Base-by-base conservation (phyloP, 2,113 vertebrate genomes). In the Grus americana region DNA sequence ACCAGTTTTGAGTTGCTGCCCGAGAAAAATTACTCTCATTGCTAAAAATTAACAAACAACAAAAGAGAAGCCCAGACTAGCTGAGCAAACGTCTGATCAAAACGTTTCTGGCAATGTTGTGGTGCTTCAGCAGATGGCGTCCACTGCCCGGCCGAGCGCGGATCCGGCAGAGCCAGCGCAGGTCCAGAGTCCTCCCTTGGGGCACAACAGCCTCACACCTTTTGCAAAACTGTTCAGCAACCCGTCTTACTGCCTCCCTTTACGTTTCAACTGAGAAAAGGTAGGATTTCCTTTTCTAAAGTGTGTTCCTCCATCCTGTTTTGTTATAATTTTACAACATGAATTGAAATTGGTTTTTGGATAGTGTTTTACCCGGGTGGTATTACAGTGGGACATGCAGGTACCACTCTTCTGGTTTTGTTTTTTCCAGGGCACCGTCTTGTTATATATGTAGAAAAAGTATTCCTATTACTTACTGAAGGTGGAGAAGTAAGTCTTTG, bases 331-430 rank as follows among this genome's bases (percentile, higher is more conserved):
- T 73, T 72, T 73, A 75, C 5, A 38, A 76, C 76, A 29, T 0
- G 0, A 88, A 32, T 18, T 21, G 29, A 68, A 59, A 65, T 8
- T 17, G 0, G 3, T 24, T 91, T 76, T 72, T 2, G 0, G 12
- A 47, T 47, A 24, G 8, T n/a, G 22, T 42, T 74, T 81, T 55
- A 66, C 46, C 15, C 21, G 49, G 13, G 26, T 16, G 12, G n/a
- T 62, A 58, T 74, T 42, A 52, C 20, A 46, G 19, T 55, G 24
- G 10, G 18, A 44, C 30, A 22, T 15, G 22, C 10, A 63, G 47
- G 27, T 26, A 65, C 12, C 21, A 36, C 21, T 66, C 22, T 30
- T n/a, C 34, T 34, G 22, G 15, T 49, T 30, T 54, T 54, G 52
- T 54, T 11, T 16, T 20, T 12, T 5, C 24, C 24, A 26, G 12